phyloP scores from a whole-genome alignment of 2,888 invertebrate genomes.

The Eurytoma adleriae region DNA sequence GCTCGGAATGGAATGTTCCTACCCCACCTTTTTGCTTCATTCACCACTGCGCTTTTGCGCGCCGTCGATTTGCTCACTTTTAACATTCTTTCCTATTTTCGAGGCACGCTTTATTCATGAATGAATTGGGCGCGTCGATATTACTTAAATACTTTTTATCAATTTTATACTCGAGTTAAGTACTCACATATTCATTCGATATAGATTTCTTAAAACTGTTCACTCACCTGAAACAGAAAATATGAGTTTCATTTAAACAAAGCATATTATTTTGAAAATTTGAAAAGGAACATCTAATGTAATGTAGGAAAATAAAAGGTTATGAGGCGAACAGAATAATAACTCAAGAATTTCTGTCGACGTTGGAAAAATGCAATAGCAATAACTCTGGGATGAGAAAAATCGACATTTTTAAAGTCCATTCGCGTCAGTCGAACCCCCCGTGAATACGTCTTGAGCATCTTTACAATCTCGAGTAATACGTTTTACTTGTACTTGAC shows the following conservation, averaged over 20 bases:
- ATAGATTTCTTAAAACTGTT: too few relatives aligned
- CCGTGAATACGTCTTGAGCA: constrained; percentile 22
- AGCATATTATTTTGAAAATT: too few relatives aligned
- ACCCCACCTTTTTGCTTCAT: neutral
- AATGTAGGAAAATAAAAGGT: too few relatives aligned
- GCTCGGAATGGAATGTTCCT: neutral
- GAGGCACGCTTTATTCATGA: neutral
- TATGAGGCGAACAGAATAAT: too few relatives aligned
- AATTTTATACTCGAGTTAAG: too few relatives aligned
- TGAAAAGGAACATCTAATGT: too few relatives aligned
- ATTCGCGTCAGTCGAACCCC: constrained; percentile 16
- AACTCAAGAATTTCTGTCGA: too few relatives aligned
- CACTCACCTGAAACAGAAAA: too few relatives aligned
- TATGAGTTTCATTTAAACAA: too few relatives aligned
- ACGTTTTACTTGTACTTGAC: constrained; percentile 17
- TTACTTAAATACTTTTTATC: too few relatives aligned
- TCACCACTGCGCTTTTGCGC: neutral
- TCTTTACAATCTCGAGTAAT: neutral
- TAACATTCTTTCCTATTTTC: neutral
- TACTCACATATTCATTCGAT: too few relatives aligned
- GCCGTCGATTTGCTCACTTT: neutral
- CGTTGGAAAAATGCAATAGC: neutral
- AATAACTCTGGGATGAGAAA: neutral
- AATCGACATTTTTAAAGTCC: constrained; percentile 16
- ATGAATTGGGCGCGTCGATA: too few relatives aligned